These are phyloP conservation scores for Drosophila mettleri DNA, from an alignment of 2,888 invertebrate species.

Conservation along the genomic window DNA sequence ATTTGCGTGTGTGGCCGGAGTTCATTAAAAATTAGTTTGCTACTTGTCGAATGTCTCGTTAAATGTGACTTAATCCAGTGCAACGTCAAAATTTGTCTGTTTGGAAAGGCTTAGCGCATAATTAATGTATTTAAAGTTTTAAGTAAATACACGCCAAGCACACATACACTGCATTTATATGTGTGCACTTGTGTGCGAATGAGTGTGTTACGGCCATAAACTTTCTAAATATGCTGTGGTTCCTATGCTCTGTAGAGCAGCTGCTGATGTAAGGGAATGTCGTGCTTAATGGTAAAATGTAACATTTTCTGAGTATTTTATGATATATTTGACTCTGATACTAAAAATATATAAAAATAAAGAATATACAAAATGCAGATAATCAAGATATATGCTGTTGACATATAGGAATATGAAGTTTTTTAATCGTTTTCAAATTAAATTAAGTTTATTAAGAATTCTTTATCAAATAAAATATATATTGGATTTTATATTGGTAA, in stretches of 20 bases:
- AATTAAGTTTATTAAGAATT: no score
- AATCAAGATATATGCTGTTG: no score
- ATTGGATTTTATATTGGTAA: no score
- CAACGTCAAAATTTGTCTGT: constrained; percentile 60
- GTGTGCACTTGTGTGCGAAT: constrained; percentile 13
- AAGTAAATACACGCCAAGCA: constrained; percentile 9
- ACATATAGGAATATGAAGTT: no score
- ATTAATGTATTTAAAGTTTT: constrained; percentile 65
- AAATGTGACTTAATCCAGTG: constrained; percentile 58
- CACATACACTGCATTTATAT: background rate
- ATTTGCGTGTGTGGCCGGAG: constrained; percentile 44
- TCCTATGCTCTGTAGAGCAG: constrained; percentile 24
- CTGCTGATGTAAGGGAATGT: background rate
- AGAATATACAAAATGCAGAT: no score
- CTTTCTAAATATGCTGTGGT: constrained; percentile 60
- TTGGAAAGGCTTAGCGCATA: constrained; percentile 56
- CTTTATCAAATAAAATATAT: no score
- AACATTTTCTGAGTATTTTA: background rate
- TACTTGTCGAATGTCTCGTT: constrained; percentile 33
- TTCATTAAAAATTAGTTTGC: constrained; percentile 57
- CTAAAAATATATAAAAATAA: no score
- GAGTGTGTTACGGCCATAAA: constrained; percentile 37
- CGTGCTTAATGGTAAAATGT: background rate
- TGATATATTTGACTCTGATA: no score
- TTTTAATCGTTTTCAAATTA: no score